Evolutionary conservation across 1,140 invertebrate species (phyloP), one percentile per base, ranked within the genome.

Genomic region (Hesperophylax magnus): DNA sequence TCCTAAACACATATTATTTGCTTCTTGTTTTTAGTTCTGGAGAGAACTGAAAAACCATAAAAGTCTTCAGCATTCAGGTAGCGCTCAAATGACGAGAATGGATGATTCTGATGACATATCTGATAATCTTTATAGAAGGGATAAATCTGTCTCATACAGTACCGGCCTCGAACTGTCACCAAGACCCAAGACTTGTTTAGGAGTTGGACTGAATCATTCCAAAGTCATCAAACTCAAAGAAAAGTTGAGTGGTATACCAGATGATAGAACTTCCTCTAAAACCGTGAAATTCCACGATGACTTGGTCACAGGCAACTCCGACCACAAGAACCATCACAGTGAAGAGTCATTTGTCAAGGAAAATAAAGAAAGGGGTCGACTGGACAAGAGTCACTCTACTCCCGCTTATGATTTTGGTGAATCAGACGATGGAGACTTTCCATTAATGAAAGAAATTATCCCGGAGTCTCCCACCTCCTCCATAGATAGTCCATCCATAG

Each of bases 301-400:
- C 53, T 77, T 84, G n/a, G 82, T 84, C 53, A 85, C 84, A 75
- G 85, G 84, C 67, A 85, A 84, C 61, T 81, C 85, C 60, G 84
- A 74, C 47, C 60, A 74, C 69, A 39, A 54, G 39, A 76, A 60
- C 53, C 20, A 18, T 14, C 20, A 22, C 5, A 74, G 22, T 60
- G 54, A 75, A 27, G 71, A 75, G n/a, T 8, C 15, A 17, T 27
- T 77, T 31, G 67, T 80, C 54, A 72, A 67, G 76, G 60, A 84
- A 77, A 56, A 82, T 15, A 86, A 84, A 71, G 85, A 86, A 81
- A 90, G 91, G 56, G 93, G 90, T 56, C 91, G 90, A 81, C 87
- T 95, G 56, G 94, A 96, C 87, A 95, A 95, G 87, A 94, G 93
- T 84, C 92, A 94, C 85, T 95, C 94, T 81, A 95, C 94, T 5